Evolutionary conservation across 2,113 vertebrate species (phyloP).

Genomic region (Zapornia atra): DNA sequence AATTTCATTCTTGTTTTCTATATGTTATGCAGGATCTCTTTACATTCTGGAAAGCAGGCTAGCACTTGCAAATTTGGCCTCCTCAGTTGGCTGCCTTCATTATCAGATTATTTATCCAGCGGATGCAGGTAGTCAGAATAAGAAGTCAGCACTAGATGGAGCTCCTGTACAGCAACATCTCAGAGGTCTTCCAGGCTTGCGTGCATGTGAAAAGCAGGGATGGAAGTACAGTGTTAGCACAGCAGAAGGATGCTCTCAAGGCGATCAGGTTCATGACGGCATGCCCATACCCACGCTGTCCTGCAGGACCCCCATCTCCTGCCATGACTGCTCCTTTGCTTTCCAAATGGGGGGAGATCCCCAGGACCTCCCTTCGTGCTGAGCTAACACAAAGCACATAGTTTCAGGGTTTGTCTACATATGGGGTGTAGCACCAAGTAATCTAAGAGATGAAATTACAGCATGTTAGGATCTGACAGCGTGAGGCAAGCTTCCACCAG

Average conservation of each 20-base stretch:
- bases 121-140: neutral
- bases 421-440: neutral
- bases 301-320: neutral
- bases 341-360: rapidly evolving
- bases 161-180: slow-evolving; percentile 33
- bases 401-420: neutral
- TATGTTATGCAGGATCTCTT: neutral
- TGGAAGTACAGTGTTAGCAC: rapidly evolving
- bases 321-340: neutral
- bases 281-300: rapidly evolving
- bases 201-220: neutral
- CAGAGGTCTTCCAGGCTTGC: neutral
- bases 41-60: neutral
- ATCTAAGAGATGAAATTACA: neutral
- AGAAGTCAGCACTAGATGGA: slow-evolving; percentile 43
- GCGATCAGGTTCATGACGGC: neutral
- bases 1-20: neutral
- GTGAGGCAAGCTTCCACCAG: neutral
- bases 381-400: rapidly evolving
- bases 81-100: neutral
- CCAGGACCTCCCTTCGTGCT: rapidly evolving
- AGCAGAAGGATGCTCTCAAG: neutral
- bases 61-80: neutral
- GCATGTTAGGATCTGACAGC: neutral
- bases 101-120: neutral